Evolutionary conservation across 2,888 invertebrate species (phyloP).

Genomic region (Cryptus viduatorius): DNA sequence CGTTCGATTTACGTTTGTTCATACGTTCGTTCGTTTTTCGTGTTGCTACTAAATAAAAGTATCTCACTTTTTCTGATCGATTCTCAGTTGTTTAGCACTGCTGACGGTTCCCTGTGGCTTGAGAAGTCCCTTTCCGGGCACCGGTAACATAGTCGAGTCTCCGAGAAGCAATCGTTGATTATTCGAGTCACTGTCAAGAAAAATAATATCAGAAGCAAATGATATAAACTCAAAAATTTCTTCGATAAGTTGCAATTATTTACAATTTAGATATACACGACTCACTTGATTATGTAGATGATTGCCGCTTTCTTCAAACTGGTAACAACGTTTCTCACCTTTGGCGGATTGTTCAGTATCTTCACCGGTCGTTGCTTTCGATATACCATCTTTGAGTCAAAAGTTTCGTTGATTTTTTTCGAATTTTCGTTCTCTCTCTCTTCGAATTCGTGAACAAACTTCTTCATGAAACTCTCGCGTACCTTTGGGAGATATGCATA

Average conservation of each 20-base stretch:
- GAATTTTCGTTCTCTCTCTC: slow-evolving; percentile 89
- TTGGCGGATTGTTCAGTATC: slow-evolving; percentile 92
- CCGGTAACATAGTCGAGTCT: slow-evolving; percentile 96
- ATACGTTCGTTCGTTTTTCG: too few species aligned
- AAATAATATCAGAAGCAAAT: slow-evolving; percentile 25
- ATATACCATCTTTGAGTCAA: slow-evolving; percentile 91
- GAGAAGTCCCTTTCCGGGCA: slow-evolving; percentile 92
- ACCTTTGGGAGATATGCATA: slow-evolving; percentile 86
- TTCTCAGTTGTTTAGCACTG: slow-evolving; percentile 94
- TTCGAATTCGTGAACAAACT: slow-evolving; percentile 96
- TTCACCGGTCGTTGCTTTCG: slow-evolving; percentile 94
- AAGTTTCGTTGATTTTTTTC: slow-evolving; percentile 88
- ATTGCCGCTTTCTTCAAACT: slow-evolving; percentile 93
- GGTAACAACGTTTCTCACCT: slow-evolving; percentile 92
- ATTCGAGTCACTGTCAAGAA: slow-evolving; percentile 92
- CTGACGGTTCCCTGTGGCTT: slow-evolving; percentile 96
- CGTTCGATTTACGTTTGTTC: too few species aligned
- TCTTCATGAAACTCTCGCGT: slow-evolving; percentile 99
- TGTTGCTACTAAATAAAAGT: slow-evolving; percentile 52
- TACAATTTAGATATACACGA: neutral
- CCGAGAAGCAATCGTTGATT: slow-evolving; percentile 96
- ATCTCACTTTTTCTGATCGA: slow-evolving; percentile 94
- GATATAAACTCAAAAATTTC: neutral
- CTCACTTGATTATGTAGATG: slow-evolving; percentile 94
- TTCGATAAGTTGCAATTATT: neutral